These are phyloP conservation scores for Stegodyphus dumicola DNA, from an alignment of 1,140 invertebrate genomes.

Conservation along the genomic window DNA sequence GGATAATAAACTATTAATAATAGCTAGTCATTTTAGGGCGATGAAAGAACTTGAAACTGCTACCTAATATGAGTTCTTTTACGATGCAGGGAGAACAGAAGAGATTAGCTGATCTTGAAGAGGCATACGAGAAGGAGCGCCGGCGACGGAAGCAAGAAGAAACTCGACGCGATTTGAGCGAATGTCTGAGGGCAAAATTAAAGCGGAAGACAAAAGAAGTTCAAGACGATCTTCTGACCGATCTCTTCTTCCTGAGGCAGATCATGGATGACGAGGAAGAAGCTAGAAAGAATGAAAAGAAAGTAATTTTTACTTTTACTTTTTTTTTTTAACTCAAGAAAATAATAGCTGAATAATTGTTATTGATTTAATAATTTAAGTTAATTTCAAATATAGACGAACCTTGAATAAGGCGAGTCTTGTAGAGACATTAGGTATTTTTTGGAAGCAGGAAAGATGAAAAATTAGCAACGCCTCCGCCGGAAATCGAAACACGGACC, in stretches of 20 bases:
- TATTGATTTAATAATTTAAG: too few species aligned
- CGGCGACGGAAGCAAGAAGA: slow-evolving; percentile 5
- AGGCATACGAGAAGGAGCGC: slow-evolving; percentile 3
- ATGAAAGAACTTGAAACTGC: too few species aligned
- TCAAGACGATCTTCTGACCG: slow-evolving; percentile 27
- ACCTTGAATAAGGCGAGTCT: too few species aligned
- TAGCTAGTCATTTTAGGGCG: too few species aligned
- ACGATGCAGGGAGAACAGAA: slow-evolving; percentile 17
- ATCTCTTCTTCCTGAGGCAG: slow-evolving; percentile 40
- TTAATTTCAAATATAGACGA: too few species aligned
- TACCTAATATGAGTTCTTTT: background rate
- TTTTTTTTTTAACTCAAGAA: background rate
- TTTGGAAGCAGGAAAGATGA: too few species aligned
- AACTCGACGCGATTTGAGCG: background rate
- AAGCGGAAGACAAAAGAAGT: slow-evolving; percentile 34
- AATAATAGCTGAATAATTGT: background rate
- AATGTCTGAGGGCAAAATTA: slow-evolving; percentile 25
- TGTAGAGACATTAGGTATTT: too few species aligned
- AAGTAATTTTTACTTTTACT: background rate
- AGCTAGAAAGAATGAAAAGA: slow-evolving; percentile 1
- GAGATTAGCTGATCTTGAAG: slow-evolving; percentile 9
- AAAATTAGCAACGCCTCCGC: too few species aligned
- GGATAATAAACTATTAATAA: too few species aligned
- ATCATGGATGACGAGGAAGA: slow-evolving; percentile 16
- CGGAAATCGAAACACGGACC: too few species aligned